Percentiles rank a stretch among this genome's conserved stretches.
These are phyloP conservation scores for Molanna angustata DNA, from an alignment of 2,888 invertebrate species.

Conservation along the genomic window DNA sequence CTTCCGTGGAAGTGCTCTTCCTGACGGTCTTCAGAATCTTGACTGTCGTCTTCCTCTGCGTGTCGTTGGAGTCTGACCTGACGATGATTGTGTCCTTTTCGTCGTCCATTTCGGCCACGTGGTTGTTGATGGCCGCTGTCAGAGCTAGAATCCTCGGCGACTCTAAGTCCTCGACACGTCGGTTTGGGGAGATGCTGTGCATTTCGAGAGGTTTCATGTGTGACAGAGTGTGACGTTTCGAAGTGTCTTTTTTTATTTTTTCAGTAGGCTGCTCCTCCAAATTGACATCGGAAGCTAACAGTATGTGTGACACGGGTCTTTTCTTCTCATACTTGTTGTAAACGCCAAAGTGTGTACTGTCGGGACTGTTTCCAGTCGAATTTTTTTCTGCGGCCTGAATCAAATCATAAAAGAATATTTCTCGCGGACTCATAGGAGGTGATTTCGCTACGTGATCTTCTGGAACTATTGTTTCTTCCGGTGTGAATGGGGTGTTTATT, in stretches of 20 bases:
- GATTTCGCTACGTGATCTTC: conserved; percentile 20
- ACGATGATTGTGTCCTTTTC: conserved; percentile 2
- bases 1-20: conserved; percentile 13
- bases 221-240: conserved; percentile 17
- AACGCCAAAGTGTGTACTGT: conserved; percentile 26
- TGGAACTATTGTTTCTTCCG: conserved; percentile 8
- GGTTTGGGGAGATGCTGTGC: neutral
- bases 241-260: conserved; percentile 6
- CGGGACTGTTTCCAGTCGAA: conserved; percentile 24
- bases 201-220: conserved; percentile 8
- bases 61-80: conserved; percentile 6
- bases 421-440: conserved; percentile 42
- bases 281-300: conserved; percentile 26
- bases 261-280: conserved; percentile 20
- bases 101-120: conserved; percentile 7
- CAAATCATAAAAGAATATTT: conserved; percentile 45
- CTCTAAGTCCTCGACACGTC: conserved; percentile 7
- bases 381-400: conserved; percentile 39
- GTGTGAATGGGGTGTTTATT: conserved; percentile 28
- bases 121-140: conserved; percentile 3
- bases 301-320: conserved; percentile 27
- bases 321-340: conserved; percentile 26
- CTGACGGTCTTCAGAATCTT: conserved; percentile 22
- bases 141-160: conserved; percentile 13
- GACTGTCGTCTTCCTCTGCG: conserved; percentile 15